A percentile compares a stretch with the other conserved stretches of the same genome.
These are phyloP conservation scores for Camponotus fellah DNA, from an alignment of 2,888 invertebrate genomes.

Conservation along the genomic window DNA sequence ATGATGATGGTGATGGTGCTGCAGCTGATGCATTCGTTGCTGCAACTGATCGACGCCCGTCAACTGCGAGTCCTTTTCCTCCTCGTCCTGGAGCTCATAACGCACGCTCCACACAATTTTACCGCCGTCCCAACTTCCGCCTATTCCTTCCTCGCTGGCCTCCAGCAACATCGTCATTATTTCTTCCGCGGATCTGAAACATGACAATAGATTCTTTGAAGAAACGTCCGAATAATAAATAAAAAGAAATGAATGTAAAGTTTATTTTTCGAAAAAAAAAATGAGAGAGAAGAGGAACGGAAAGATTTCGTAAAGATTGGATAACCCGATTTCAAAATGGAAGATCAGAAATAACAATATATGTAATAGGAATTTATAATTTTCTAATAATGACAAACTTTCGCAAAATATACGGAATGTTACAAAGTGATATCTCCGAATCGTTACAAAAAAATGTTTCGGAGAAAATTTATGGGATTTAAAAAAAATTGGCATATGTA, in stretches of 20 bases:
- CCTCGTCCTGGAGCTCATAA: constrained; percentile 90
- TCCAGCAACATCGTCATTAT: constrained; percentile 97
- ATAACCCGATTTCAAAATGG: no score
- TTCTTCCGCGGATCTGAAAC: constrained; percentile 89
- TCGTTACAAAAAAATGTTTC: no score
- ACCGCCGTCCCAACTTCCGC: constrained; percentile 90
- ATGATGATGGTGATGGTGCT: constrained; percentile 81
- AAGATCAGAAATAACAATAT: background rate
- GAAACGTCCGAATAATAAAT: background rate
- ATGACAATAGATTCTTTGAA: background rate
- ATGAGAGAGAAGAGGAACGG: background rate
- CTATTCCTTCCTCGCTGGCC: constrained; percentile 93
- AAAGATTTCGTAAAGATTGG: no score
- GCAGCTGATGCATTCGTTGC: constrained; percentile 76
- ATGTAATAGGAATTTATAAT: background rate
- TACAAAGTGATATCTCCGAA: no score
- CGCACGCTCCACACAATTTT: constrained; percentile 95
- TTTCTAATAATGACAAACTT: background rate
- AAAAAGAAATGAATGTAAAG: background rate
- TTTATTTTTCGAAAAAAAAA: background rate
- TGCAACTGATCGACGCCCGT: constrained; percentile 80
- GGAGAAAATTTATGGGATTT: no score
- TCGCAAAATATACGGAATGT: no score
- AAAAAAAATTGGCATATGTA: no score
- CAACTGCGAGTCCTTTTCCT: constrained; percentile 80